Evolutionary conservation across 2,888 invertebrate genomes (phyloP).

Genomic region (Cheilosia scutellata): DNA sequence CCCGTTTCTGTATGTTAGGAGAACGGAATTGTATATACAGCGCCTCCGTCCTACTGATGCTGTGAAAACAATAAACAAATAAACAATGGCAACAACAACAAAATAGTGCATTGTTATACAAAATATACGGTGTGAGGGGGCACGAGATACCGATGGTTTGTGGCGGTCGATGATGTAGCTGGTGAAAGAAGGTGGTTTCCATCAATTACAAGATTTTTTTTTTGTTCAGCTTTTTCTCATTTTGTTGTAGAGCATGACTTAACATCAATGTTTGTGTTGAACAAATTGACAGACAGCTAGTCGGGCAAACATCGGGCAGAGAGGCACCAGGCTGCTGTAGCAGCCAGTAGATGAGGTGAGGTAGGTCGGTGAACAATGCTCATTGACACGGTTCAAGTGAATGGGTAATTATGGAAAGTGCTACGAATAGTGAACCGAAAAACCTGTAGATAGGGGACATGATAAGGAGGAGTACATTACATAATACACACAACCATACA

Average conservation of each 20-base stretch:
- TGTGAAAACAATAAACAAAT: constrained; percentile 44
- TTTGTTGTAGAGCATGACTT: constrained; percentile 44
- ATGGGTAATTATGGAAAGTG: constrained; percentile 45
- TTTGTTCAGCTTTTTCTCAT: constrained; percentile 19
- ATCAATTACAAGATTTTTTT: constrained; percentile 32
- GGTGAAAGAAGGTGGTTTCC: constrained; percentile 31
- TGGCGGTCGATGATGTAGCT: constrained; percentile 1
- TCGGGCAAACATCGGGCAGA: not conserved
- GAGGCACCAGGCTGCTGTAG: constrained; percentile 3
- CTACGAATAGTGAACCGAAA: constrained; percentile 8
- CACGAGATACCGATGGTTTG: constrained; percentile 1
- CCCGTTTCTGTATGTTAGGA: constrained; percentile 45
- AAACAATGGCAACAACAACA: constrained; percentile 44
- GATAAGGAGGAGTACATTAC: not conserved
- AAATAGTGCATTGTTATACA: constrained; percentile 57
- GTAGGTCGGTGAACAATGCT: constrained; percentile 28
- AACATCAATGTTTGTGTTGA: constrained; percentile 57
- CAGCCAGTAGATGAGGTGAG: not conserved
- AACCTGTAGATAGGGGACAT: not conserved
- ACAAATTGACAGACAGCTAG: constrained; percentile 46
- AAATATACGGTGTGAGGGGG: constrained; percentile 3
- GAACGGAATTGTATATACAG: constrained; percentile 34
- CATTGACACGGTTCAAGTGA: constrained; percentile 47
- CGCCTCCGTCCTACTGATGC: not conserved
- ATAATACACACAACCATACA: not conserved